Percentiles rank a stretch among this genome's conserved stretches.
Conservation (phyloP, 2,113 vertebrate genomes). For the Scophthalmus maximus region DNA sequence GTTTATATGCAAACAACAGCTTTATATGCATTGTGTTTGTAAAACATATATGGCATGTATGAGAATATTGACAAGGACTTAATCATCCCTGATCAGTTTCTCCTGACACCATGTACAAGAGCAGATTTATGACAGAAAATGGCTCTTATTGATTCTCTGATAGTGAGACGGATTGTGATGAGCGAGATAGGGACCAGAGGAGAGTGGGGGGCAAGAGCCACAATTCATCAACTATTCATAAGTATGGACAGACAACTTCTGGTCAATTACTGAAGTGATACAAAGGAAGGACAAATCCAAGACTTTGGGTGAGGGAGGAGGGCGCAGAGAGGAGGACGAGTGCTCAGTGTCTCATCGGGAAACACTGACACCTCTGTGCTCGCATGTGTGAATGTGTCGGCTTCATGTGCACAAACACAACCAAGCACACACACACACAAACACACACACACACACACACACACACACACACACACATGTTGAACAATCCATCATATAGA, state of each 20-base stretch:
- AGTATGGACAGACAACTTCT: slow-evolving; percentile 70
- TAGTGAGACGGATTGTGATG: slow-evolving; percentile 65
- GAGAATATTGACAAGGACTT: slow-evolving; percentile 19
- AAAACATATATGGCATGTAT: not conserved
- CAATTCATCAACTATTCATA: slow-evolving; percentile 77
- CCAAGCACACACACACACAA: not conserved
- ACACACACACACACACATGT: slow-evolving; percentile 16
- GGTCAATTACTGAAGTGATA: slow-evolving; percentile 72
- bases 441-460: not conserved
- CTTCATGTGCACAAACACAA: not conserved
- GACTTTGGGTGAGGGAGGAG: slow-evolving; percentile 35
- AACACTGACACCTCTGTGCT: slow-evolving; percentile 44
- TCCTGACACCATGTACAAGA: slow-evolving; percentile 34
- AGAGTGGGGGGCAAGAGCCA: slow-evolving; percentile 24
- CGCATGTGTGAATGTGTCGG: not conserved
- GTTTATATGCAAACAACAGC: too few species aligned
- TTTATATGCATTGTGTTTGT: not conserved
- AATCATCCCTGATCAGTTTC: slow-evolving; percentile 43
- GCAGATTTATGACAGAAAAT: slow-evolving; percentile 69
- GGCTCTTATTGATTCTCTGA: slow-evolving; percentile 62
- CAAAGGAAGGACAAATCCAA: slow-evolving; percentile 69
- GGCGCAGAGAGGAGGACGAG: slow-evolving; percentile 16
- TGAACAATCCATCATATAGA: slow-evolving; percentile 64
- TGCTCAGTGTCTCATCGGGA: slow-evolving; percentile 52
- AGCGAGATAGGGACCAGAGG: slow-evolving; percentile 36